Evolutionary conservation across 2,113 vertebrate species (phyloP), one percentile per base, ranked within the genome.

Genomic region (Limanda limanda): DNA sequence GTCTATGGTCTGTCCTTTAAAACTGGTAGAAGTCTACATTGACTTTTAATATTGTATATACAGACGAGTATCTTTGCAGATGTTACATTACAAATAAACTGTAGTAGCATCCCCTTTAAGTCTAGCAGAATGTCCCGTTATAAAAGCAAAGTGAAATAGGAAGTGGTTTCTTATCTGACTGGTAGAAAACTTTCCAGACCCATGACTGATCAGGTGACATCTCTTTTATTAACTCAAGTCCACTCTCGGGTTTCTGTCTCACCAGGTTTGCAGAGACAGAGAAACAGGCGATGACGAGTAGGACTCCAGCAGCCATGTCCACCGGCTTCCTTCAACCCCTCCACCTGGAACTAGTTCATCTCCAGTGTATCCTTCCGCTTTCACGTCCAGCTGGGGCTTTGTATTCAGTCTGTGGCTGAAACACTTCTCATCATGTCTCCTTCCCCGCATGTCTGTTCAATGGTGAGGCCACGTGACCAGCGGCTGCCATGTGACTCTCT

Each of bases 401-500:
- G 3, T 18, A 9, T 65, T 65, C 3, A 2, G 47, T 7, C 47
- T 27, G 12, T 3, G 24, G 12, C 14, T 23, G 4, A 1, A 18
- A 1, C 56, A 4, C 23, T 13, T 18, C 25, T 51, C 17, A 6
- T 51, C 31, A 31, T 31, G 48, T 51, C 21, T 9, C 31, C 25
- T 52, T 27, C 5, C 2, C 20, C 0, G 13, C 24, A 54, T 45
- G 35, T 57, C 31, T 37, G 55, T 24, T 63, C 42, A 61, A 47
- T 23, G 37, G 4, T 1, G 25, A 54, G 40, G 24, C 35, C 31
- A 1, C 24, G 27, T 6, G 42, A 21, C 14, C 51, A 51, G 23
- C n/a, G 31, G 35, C 57, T 52, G 35, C 91, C 92, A 95, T 79
- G 90, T 95, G 94, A 92, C 24, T 31, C 45, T n/a, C 69, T 2